Evolutionary conservation across 2,797 vertebrate species (phyloP), one percentile per base, ranked within the genome.

Genomic region (Intellagama lesueurii): DNA sequence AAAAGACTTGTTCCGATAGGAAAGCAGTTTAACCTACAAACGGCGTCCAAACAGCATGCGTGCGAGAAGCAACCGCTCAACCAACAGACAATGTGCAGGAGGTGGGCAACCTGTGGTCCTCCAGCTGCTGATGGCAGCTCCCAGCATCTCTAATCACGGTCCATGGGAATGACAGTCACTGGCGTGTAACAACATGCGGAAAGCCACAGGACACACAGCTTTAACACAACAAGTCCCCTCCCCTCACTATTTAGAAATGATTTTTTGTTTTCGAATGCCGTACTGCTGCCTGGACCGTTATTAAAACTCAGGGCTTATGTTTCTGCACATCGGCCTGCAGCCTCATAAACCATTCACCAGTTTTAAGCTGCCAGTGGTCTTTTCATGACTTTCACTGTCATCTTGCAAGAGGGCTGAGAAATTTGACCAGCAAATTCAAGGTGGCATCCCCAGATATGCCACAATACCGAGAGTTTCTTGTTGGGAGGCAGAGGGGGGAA

Each of bases 11-110:
- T 0, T 87, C 78, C 30, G 44, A 85, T 30, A 1, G 52, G 40
- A 90, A 75, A 70, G 6, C n/a, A 80, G 2, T 24, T 9, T 19
- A 8, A 40, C 40, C 40, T 40, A 40, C 1, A 40, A 40, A 40
- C 40, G 3, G 40, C 40, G 40, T 40, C 70, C 90, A n/a, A 22
- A 89, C 40, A 2, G 88, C 19, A 40, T 16, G 32, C 17, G 7
- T 64, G 22, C 64, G 40, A 92, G 70, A 80, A 91, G 76, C 19
- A 68, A 5, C 5, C 83, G n/a, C 79, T 70, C 9, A 87, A 64
- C 52, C 85, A 52, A 60, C 32, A 52, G 84, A 90, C 6, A 8
- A 76, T 85, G 12, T 32, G 32, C n/a, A 72, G n/a, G n/a, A 5
- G 6, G 17, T 16, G n/a, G 30, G 2, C 22, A 78, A 14, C 44